Evolutionary conservation across 2,888 invertebrate genomes (phyloP), one percentile per base, ranked within the genome.

Genomic region (Cataglyphis livida): DNA sequence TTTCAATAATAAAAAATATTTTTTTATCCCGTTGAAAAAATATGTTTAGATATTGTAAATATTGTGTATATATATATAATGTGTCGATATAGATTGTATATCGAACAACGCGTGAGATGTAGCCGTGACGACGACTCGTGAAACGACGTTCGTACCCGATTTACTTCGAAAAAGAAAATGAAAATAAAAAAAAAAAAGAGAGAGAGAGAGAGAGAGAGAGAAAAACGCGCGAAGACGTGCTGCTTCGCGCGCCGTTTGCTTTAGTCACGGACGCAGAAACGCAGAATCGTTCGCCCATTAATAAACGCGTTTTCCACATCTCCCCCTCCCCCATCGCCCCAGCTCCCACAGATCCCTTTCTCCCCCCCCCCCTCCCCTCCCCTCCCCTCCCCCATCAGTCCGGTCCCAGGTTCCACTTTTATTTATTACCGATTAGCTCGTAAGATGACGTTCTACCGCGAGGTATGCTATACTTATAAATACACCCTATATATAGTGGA

Each of bases 401-500:
- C 78, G 68, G 35, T 32, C 57, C 68, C 44, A 59, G 68, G 68
- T 82, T 86, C 85, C 86, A 87, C 90, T 93, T 93, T 94, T 93
- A 94, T 94, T 94, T 93, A 93, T 94, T 93, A 93, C 91, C 92
- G 92, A 92, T 92, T 94, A 94, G 94, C 92, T 93, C 91, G 93
- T 94, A 94, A 94, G 93, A 93, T 93, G 93, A 94, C 92, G 93
- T 94, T 94, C 92, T 93, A 94, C 93, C 91, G 51, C 51, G 92
- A 94, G 93, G 92, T 94, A 94, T 93, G 93, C 93, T 94, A 94
- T 93, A 93, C 92, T 92, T 94, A 94, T 94, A 94, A 93, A 94
- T 94, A 94, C 94, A 94, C 92, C 92, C 90, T 94, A 94, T 93
- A 94, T 93, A 93, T 93, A 93, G 93, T 92, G 91, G 92, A 93